Percentiles rank a stretch among this genome's conserved stretches.
Evolutionary conservation across 2,797 vertebrate species (phyloP).

Genomic region (Chrysocyon brachyurus): DNA sequence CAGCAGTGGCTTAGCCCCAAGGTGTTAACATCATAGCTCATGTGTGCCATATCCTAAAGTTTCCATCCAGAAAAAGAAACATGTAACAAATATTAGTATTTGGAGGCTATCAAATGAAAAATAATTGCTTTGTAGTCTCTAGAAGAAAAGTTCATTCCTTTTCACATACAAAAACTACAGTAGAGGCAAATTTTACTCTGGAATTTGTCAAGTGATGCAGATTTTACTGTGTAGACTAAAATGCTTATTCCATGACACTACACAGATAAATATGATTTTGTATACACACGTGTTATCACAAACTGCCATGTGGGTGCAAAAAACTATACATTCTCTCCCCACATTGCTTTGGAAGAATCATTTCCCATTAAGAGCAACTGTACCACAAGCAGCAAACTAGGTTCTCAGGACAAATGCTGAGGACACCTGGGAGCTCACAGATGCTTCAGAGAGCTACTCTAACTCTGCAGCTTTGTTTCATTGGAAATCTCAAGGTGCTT

Average conservation of each 20-base stretch:
- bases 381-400: background rate
- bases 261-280: background rate
- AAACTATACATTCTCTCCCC: background rate
- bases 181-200: slow-evolving; percentile 18
- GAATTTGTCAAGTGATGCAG: background rate
- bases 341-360: background rate
- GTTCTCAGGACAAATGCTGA: background rate
- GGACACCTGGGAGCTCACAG: background rate
- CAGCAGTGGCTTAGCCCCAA: background rate
- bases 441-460: background rate
- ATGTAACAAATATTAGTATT: slow-evolving; percentile 8
- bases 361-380: background rate
- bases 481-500: background rate
- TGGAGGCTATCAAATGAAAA: background rate
- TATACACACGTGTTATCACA: background rate
- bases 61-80: background rate
- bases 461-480: background rate
- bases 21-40: slow-evolving; percentile 14
- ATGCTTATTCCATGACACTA: background rate
- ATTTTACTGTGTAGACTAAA: background rate
- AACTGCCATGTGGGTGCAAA: background rate
- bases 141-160: slow-evolving; percentile 61
- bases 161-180: background rate
- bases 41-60: background rate
- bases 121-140: background rate